Conservation (phyloP, 2,888 invertebrate species). For the Lochmaea crataegi region DNA sequence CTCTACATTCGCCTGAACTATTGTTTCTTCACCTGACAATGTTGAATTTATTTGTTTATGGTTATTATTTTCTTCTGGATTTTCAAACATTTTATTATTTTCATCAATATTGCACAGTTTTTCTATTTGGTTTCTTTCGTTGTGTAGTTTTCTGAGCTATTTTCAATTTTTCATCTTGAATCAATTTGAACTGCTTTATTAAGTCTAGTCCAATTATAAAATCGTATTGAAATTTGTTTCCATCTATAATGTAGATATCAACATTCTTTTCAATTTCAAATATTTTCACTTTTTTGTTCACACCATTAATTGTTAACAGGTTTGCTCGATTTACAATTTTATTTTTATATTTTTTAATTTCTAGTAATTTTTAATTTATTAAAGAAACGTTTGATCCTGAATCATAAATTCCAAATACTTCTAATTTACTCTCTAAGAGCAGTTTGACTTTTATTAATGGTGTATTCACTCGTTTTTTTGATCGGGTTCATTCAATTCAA, state of each 20-base stretch:
- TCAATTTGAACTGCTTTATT: not conserved
- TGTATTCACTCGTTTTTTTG: constrained; percentile 30
- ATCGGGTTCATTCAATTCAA: not conserved
- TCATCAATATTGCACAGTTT: too few species aligned
- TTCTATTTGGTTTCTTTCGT: not conserved
- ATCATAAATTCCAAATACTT: constrained; percentile 41
- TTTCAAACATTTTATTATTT: too few species aligned
- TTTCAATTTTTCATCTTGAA: constrained; percentile 24
- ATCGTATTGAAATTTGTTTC: not conserved
- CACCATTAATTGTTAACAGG: not conserved
- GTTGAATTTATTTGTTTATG: too few species aligned
- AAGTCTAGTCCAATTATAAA: not conserved
- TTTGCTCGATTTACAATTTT: not conserved
- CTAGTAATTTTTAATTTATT: constrained; percentile 44
- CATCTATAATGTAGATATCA: not conserved
- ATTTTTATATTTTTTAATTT: constrained; percentile 28
- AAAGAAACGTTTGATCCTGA: constrained; percentile 44
- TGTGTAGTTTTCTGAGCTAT: not conserved
- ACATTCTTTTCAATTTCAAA: not conserved
- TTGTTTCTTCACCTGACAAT: too few species aligned
- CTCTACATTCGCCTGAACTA: not conserved
- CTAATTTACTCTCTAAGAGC: constrained; percentile 34
- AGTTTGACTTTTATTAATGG: constrained; percentile 44
- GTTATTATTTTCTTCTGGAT: too few species aligned
- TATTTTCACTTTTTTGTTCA: not conserved